Conservation (phyloP, 1,140 invertebrate species). For the Aphaenogaster floridana region DNA sequence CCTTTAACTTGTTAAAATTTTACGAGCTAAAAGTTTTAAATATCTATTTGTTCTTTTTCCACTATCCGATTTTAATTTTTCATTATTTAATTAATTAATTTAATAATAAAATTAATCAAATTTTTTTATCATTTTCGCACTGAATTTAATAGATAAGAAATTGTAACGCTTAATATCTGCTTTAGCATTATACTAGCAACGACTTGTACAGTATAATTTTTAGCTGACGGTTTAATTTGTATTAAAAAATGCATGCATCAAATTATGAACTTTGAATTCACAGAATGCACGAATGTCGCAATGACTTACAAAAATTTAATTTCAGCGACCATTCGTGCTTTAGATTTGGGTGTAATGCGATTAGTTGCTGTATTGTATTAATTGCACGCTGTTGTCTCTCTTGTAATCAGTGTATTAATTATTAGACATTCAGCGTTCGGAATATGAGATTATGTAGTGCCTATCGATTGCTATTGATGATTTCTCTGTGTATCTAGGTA, state of each 20-base stretch:
- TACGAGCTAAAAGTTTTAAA: neutral
- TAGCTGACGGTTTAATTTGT: conserved; percentile 32
- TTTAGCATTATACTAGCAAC: neutral
- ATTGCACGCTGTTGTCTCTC: conserved; percentile 39
- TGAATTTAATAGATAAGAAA: neutral
- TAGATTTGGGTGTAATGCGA: conserved; percentile 36
- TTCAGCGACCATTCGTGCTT: neutral
- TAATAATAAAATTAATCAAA: neutral
- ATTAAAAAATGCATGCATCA: neutral
- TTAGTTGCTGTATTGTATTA: conserved; percentile 38
- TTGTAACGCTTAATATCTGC: neutral
- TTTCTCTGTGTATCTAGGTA: conserved; percentile 6
- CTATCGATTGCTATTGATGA: conserved; percentile 61
- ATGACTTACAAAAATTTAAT: conserved; percentile 45
- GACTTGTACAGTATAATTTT: neutral
- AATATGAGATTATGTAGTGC: conserved; percentile 41
- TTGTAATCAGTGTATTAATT: conserved; percentile 69
- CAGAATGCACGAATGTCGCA: neutral
- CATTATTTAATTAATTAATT: neutral
- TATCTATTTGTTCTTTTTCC: neutral
- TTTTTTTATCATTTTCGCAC: neutral
- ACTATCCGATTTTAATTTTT: neutral
- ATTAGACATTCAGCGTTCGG: conserved; percentile 59
- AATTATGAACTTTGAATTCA: neutral
- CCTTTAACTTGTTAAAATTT: neutral